Base-by-base conservation (phyloP, 2,888 invertebrate species). In the Epistrophe grossulariae region DNA sequence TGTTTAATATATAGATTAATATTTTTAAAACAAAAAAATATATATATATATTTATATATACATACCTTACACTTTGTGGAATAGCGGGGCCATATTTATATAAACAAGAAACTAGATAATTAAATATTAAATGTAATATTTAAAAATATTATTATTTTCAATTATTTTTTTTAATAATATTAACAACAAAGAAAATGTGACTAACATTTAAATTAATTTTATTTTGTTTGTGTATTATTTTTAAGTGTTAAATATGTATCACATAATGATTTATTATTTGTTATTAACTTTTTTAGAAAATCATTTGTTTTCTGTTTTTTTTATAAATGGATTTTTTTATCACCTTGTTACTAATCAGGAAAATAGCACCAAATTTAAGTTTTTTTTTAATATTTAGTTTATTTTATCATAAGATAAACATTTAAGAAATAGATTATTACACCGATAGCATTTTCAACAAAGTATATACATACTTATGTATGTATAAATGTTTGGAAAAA, bases 61-160 rank as follows among this genome's bases (percentile, higher is more conserved):
- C 85, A 82, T 88, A 88, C 84, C 84, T 84, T 88, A 88, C 90
- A 91, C 89, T 91, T 90, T 92, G 92, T 92, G 92, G 92, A 92
- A 92, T 93, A 93, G 92, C 92, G 92, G 92, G 92, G 93, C 93
- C 92, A 92, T 92, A 92, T 91, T 91, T 91, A 88, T 88, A 84
- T 84, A 71, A 81, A 84, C 55, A 45, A 64, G 31, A 79, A 82
- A 59, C 48, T 60, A 73, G 74, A 35, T 55, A 77, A 45, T 19
- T 55, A 50, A 77, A 48, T 73, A 79, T 72, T 79, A 79, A 71
- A 76, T 81, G 55, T 64, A 79, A 84, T 60, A 76, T 73, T 78
- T 38, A 83, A 78, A 64, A 70, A 28, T 40, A 15, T 13, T 55
- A 31, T 40, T 40, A 19, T 60, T 40, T 2, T 24, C n/a, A 24